Evolutionary conservation across 1,140 invertebrate species (phyloP), one percentile per base, ranked within the genome.

Genomic region (Sitophilus oryzae): DNA sequence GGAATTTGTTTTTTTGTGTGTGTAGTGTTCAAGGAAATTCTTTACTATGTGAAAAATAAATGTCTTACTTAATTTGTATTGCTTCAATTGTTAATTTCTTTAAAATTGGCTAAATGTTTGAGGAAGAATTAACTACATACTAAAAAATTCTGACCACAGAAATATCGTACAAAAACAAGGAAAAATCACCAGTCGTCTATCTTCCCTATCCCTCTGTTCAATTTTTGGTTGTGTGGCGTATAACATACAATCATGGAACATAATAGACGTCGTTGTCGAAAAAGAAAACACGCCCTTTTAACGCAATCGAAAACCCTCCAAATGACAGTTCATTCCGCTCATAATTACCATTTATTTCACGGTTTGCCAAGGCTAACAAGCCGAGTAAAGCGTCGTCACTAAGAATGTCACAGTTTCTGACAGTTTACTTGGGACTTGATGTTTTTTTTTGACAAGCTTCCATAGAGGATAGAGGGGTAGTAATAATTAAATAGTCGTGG

Each of bases 281-380:
- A 19, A 19, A 21, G 40, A 11, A 30, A 14, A n/a, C 36, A 15
- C 62, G 56, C 60, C 58, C 58, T 46, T 37, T 54, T 49, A 55
- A 58, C 52, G 52, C 61, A 59, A 66, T 55, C 58, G 56, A 67
- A 67, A 66, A 61, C 64, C 58, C 62, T 65, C 56, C 59, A 67
- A 67, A 65, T 65, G 66, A 65, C 66, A 68, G 62, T 66, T 63
- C 64, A 68, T 65, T 68, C 58, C 60, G 55, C 49, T 63, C 22
- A 60, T 68, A 68, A 68, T 66, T 68, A 65, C 60, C 60, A 66
- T 65, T 65, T 61, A 66, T 66, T 67, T 67, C 57, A 64, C 62
- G 64, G 62, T 57, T 64, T 63, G 58, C 56, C 40, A 42, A 9
- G 8, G 18, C 16, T 42, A 42, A 42, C 40, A 42, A 42, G 50